Percentiles rank a stretch among this genome's conserved stretches.
phyloP scores from a whole-genome alignment of 2,797 vertebrate genomes.

The Triplophysa bombifrons region DNA sequence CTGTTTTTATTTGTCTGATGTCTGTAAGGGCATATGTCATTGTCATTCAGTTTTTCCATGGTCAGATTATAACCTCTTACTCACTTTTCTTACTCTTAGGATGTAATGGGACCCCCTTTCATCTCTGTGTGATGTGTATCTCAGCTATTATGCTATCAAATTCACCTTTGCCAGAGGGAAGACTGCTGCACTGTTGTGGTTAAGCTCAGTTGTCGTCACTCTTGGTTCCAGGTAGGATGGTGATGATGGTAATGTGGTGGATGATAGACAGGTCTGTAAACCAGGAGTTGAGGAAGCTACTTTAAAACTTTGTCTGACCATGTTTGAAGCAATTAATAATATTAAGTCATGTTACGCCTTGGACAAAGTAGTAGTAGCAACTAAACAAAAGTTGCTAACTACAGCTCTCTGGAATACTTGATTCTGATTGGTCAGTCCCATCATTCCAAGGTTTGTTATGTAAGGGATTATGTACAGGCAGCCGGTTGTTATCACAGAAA shows the following conservation, averaged over 20 bases:
- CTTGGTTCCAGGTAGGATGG: constrained; percentile 8
- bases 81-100: constrained; percentile 12
- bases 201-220: constrained; percentile 37
- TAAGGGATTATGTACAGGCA: too few species aligned
- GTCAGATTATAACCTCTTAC: constrained; percentile 8
- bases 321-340: not conserved
- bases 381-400: not conserved
- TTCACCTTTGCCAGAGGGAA: constrained; percentile 32
- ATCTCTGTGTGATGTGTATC: constrained; percentile 29
- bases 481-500: too few species aligned
- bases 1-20: constrained; percentile 13
- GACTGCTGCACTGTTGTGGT: constrained; percentile 5
- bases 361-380: not conserved
- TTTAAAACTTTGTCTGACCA: constrained; percentile 14
- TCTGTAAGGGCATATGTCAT: constrained; percentile 18
- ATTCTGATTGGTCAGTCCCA: too few species aligned
- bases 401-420: not conserved
- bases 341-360: not conserved
- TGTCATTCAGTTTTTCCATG: constrained; percentile 20
- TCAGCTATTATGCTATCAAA: constrained; percentile 38
- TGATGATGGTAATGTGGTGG: constrained; percentile 4
- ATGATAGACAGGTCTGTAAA: constrained; percentile 23
- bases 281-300: constrained; percentile 8
- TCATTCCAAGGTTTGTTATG: too few species aligned
- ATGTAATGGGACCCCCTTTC: constrained; percentile 31